Evolutionary conservation across 2,113 vertebrate genomes (phyloP).

Genomic region (Neomonachus schauinslandi): DNA sequence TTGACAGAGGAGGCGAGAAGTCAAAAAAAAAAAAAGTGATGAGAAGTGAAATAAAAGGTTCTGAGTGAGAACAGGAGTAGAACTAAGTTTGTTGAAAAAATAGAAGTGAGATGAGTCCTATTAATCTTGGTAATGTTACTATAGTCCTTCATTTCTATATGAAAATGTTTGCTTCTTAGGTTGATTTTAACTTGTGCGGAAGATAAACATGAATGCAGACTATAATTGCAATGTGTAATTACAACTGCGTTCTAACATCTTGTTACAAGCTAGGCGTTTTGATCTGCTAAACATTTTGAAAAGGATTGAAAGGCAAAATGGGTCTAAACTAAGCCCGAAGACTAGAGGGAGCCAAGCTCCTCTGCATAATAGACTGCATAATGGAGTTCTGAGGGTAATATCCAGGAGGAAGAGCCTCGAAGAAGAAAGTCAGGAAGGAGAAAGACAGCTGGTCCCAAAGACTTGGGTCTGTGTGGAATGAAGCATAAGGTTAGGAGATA

Average conservation of each 20-base stretch:
- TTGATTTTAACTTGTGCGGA: neutral
- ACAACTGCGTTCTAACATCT: neutral
- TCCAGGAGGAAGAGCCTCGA: neutral
- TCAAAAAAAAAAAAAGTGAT: neutral
- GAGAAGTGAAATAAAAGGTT: neutral
- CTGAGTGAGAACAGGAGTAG: neutral
- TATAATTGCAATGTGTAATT: neutral
- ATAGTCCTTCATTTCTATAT: neutral
- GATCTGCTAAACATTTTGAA: neutral
- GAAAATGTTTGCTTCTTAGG: neutral
- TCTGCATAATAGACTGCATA: too few relatives aligned
- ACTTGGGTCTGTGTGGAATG: accelerated
- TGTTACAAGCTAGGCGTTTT: neutral
- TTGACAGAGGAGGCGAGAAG: neutral
- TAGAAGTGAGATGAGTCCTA: neutral
- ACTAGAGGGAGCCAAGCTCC: neutral
- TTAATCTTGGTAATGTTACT: neutral
- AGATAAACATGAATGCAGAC: neutral
- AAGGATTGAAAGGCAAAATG: conserved; percentile 24
- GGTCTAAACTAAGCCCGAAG: neutral
- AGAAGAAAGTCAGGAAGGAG: neutral
- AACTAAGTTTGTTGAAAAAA: neutral
- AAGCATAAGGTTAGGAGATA: too few relatives aligned
- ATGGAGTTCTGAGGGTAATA: neutral
- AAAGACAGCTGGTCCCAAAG: accelerated